phyloP scores from a whole-genome alignment of 1,140 invertebrate species.

The Drosophila fuyamai region DNA sequence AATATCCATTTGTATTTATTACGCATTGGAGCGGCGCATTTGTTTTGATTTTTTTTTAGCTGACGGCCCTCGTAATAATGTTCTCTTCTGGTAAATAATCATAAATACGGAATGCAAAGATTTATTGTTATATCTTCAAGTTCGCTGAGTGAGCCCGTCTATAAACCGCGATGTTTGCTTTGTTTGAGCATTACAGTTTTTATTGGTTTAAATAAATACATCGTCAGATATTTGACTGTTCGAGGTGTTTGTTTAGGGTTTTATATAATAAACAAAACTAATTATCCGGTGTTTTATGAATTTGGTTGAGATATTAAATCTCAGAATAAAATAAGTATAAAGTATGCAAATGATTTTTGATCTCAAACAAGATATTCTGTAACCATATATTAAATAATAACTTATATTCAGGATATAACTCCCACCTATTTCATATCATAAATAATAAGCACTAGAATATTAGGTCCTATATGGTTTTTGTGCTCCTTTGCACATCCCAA shows the following conservation, averaged over 20 bases:
- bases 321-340: too few relatives aligned
- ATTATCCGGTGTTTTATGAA: too few relatives aligned
- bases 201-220: not conserved
- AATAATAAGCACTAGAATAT: not conserved
- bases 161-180: not conserved
- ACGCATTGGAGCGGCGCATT: conserved; percentile 8
- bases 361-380: too few relatives aligned
- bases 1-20: conserved; percentile 67
- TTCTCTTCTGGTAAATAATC: conserved; percentile 11
- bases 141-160: not conserved
- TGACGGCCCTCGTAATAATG: conserved; percentile 5
- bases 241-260: too few relatives aligned
- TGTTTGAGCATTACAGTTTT: not conserved
- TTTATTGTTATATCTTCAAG: conserved; percentile 13
- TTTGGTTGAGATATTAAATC: too few relatives aligned
- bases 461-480: not conserved
- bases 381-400: too few relatives aligned
- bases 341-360: too few relatives aligned
- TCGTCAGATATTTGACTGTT: not conserved
- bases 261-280: not conserved
- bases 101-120: conserved; percentile 27
- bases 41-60: not conserved
- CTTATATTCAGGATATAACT: too few relatives aligned
- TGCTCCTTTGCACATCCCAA: not conserved
- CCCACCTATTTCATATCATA: too few relatives aligned